Base-by-base conservation (phyloP, 2,797 vertebrate genomes). In the Taeniopygia guttata region DNA sequence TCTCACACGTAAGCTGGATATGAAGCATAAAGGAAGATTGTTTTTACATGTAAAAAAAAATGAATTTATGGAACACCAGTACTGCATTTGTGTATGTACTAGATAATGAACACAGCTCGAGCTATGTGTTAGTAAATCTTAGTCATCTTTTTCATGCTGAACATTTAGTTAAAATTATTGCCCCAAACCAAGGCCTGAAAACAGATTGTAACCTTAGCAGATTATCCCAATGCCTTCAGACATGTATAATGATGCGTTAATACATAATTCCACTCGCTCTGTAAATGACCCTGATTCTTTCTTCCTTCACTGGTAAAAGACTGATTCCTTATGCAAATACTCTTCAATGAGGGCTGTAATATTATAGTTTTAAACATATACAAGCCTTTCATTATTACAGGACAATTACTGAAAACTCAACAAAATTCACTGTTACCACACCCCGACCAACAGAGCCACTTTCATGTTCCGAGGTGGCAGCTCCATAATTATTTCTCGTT, bases 381-480 rank as follows among this genome's bases (percentile, higher is more conserved):
- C 52, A 79, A 55, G 72, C 63, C 74, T 34, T 82, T 68, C 78
- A 73, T 64, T 84, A 86, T 80, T 91, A 88, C 25, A 38, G 49
- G 43, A 75, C 73, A 93, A 93, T 90, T 90, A 91, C 63, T 74
- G 83, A 85, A 89, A 94, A 84, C 84, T 85, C 84, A 81, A 84
- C 55, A 51, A 34, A 87, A 94, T 59, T 92, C 69, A 49, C 92
- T 26, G 60, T 87, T 90, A 55, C 77, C 42, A 63, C 78, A 55
- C 74, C 79, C 92, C 2, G 1, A 45, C 84, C 85, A 89, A 51
- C 56, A 81, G 45, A 90, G 68, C 43, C 2, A 12, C 78, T 87
- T 95, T 70, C 80, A 80, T 59, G 63, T 54, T 38, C 49, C 0
- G 6, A 79, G 54, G 15, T 13, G 32, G 23, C n/a, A 67, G 62